Conservation (phyloP, 2,888 invertebrate species). For the Spatulosminthurus flaviceps region DNA sequence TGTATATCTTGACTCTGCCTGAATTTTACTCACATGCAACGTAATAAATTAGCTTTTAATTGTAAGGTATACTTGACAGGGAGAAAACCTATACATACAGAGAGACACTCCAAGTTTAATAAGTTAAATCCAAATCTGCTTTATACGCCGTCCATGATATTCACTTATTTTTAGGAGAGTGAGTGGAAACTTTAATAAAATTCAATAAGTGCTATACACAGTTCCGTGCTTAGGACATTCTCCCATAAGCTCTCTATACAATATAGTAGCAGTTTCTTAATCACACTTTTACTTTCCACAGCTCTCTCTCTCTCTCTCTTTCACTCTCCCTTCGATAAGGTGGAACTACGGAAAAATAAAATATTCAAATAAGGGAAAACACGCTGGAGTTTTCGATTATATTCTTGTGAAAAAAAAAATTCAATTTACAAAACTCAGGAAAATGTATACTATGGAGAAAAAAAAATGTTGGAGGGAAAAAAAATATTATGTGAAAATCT, state of each 20-base stretch:
- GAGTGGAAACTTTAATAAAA: no score
- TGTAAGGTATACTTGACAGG: conserved; percentile 27
- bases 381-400: not conserved
- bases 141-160: no score
- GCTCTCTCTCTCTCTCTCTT: no score
- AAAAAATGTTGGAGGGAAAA: not conserved
- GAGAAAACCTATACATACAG: no score
- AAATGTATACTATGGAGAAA: no score
- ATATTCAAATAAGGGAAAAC: not conserved
- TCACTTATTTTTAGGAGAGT: no score
- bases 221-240: no score
- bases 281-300: not conserved
- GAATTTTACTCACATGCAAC: conserved; percentile 35
- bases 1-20: conserved; percentile 28
- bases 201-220: no score
- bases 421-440: conserved; percentile 10
- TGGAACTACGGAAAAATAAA: not conserved
- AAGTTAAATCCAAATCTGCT: no score
- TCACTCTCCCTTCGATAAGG: no score
- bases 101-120: no score
- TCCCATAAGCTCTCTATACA: not conserved
- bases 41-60: conserved; percentile 37
- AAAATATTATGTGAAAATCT: conserved; percentile 15
- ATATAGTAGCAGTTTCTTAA: not conserved
- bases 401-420: no score